These are phyloP conservation scores for Neocloeon triangulifer DNA, from an alignment of 1,140 invertebrate genomes.

Conservation along the genomic window DNA sequence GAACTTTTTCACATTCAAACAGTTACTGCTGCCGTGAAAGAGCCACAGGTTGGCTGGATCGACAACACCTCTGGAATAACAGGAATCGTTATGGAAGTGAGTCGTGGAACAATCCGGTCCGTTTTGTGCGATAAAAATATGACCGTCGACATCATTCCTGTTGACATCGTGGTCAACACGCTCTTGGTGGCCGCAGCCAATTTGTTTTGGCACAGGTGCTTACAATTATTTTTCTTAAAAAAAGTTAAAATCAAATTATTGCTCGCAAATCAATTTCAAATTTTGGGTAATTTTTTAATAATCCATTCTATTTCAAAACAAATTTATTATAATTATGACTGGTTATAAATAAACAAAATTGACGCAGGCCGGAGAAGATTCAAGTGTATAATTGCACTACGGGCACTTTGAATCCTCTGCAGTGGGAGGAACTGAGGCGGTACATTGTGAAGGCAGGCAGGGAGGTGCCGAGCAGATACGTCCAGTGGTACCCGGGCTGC, in stretches of 20 bases:
- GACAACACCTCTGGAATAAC: constrained; percentile 79
- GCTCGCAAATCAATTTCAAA: too few relatives aligned
- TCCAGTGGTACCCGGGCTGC: constrained; percentile 71
- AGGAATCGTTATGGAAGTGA: constrained; percentile 63
- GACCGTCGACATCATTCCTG: constrained; percentile 51
- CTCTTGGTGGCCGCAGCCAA: constrained; percentile 50
- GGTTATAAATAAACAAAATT: too few relatives aligned
- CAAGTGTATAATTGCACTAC: constrained; percentile 79
- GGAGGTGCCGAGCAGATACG: constrained; percentile 52
- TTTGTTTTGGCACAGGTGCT: too few relatives aligned
- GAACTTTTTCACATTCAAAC: constrained; percentile 5
- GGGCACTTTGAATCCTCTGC: constrained; percentile 57
- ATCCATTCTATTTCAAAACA: too few relatives aligned
- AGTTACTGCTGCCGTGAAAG: constrained; percentile 51
- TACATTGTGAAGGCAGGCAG: constrained; percentile 43
- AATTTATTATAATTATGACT: too few relatives aligned
- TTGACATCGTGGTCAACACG: constrained; percentile 58
- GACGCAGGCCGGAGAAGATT: too few relatives aligned
- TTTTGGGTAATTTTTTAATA: too few relatives aligned
- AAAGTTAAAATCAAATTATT: constrained; percentile 1
- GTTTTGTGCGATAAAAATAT: constrained; percentile 49
- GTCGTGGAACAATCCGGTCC: constrained; percentile 62
- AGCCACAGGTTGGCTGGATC: constrained; percentile 77
- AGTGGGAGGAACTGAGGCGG: constrained; percentile 54
- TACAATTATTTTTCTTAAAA: background rate